Evolutionary conservation across 2,113 vertebrate genomes (phyloP).

Genomic region (Uropsilus gracilis): DNA sequence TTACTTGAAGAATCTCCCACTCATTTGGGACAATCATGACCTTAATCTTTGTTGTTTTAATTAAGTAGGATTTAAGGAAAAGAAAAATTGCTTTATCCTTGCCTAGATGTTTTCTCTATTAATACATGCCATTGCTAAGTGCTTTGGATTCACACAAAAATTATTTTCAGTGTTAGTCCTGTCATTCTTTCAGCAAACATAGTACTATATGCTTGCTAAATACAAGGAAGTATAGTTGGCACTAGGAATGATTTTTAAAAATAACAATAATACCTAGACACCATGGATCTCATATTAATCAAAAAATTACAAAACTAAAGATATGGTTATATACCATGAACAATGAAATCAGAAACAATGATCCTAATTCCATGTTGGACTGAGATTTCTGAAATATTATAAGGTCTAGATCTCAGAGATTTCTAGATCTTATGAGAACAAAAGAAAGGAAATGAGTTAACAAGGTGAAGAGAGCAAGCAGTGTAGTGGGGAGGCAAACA

Average conservation of each 20-base stretch:
- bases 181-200: neutral
- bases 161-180: neutral
- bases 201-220: neutral
- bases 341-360: neutral
- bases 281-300: neutral
- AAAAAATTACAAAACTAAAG: neutral
- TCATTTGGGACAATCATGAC: neutral
- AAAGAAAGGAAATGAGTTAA: neutral
- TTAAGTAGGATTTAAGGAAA: neutral
- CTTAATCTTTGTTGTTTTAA: neutral
- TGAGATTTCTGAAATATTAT: neutral
- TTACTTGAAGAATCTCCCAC: neutral
- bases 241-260: neutral
- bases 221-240: neutral
- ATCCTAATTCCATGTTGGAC: accelerated
- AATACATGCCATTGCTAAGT: neutral
- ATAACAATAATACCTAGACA: neutral
- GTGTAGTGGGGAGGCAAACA: accelerated
- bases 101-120: neutral
- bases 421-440: neutral
- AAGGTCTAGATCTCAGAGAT: too few species aligned
- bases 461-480: accelerated
- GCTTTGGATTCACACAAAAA: neutral
- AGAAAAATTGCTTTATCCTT: neutral
- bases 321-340: accelerated